These are phyloP conservation scores for Latrodectus hesperus DNA, from an alignment of 2,888 invertebrate genomes.

Conservation along the genomic window DNA sequence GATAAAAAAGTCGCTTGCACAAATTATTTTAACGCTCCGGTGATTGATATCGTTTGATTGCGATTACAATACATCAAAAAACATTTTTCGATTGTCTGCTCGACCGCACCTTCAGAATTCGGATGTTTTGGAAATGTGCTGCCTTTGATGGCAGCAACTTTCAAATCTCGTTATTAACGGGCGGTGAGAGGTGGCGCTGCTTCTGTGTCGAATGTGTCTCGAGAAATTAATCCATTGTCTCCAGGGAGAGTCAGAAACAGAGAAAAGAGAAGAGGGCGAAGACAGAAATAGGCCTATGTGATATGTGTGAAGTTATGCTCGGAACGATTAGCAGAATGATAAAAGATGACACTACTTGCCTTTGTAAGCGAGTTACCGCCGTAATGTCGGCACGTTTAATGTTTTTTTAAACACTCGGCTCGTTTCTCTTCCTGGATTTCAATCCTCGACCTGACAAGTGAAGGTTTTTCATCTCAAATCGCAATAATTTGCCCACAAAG, in stretches of 20 bases:
- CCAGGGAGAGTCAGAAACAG: conserved; percentile 11
- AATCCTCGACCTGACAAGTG: conserved; percentile 31
- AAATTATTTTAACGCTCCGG: neutral
- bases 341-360: conserved; percentile 63
- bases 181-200: conserved; percentile 50
- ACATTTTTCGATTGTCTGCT: neutral
- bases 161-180: conserved; percentile 54
- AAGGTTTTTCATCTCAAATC: neutral
- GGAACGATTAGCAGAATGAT: conserved; percentile 67
- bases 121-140: neutral
- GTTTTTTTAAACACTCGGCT: conserved; percentile 52
- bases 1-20: neutral
- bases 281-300: conserved; percentile 43
- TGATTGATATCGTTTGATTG: neutral
- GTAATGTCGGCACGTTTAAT: conserved; percentile 61
- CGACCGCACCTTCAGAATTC: neutral
- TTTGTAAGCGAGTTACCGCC: conserved; percentile 62
- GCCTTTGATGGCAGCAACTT: conserved; percentile 2
- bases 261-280: neutral
- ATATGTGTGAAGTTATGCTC: conserved; percentile 67
- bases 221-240: conserved; percentile 68
- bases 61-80: neutral
- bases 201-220: conserved; percentile 51
- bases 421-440: conserved; percentile 34
- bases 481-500: neutral